Evolutionary conservation across 2,113 vertebrate genomes (phyloP).

Genomic region (Hucho hucho): DNA sequence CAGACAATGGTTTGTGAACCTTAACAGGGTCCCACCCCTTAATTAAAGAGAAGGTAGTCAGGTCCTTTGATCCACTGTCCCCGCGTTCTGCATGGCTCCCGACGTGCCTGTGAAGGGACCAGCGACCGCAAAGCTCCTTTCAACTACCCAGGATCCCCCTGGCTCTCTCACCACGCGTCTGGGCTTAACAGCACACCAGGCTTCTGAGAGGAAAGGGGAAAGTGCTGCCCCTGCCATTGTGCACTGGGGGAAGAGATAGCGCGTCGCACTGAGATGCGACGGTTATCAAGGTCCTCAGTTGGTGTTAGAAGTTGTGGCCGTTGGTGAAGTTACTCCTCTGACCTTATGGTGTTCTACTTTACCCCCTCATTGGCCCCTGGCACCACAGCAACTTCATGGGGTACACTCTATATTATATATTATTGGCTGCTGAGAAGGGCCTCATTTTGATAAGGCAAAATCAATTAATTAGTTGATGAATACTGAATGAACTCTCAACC

Average conservation of each 20-base stretch:
- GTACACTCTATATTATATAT: constrained; percentile 24
- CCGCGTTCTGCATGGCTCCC: constrained; percentile 53
- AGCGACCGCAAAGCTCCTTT: constrained; percentile 59
- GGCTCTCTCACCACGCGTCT: constrained; percentile 37
- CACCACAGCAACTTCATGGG: too few relatives aligned
- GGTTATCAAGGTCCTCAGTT: neutral
- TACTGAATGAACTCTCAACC: too few relatives aligned
- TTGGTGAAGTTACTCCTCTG: neutral
- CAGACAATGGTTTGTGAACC: constrained; percentile 57
- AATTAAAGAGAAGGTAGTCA: constrained; percentile 58
- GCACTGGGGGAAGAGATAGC: neutral
- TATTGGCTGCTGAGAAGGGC: neutral
- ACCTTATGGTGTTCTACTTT: neutral
- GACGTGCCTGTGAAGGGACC: constrained; percentile 64
- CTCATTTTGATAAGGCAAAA: neutral
- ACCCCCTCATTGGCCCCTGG: neutral
- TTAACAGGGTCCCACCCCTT: constrained; percentile 63
- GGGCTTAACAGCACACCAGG: constrained; percentile 51
- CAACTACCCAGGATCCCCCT: constrained; percentile 53
- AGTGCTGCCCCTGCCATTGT: constrained; percentile 33
- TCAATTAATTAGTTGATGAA: too few relatives aligned
- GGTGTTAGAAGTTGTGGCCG: neutral
- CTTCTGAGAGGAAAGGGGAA: constrained; percentile 28
- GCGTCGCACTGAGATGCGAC: neutral
- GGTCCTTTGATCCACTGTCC: constrained; percentile 63